Evolutionary conservation across 1,140 invertebrate species (phyloP).

Genomic region (Monochamus saltuarius): DNA sequence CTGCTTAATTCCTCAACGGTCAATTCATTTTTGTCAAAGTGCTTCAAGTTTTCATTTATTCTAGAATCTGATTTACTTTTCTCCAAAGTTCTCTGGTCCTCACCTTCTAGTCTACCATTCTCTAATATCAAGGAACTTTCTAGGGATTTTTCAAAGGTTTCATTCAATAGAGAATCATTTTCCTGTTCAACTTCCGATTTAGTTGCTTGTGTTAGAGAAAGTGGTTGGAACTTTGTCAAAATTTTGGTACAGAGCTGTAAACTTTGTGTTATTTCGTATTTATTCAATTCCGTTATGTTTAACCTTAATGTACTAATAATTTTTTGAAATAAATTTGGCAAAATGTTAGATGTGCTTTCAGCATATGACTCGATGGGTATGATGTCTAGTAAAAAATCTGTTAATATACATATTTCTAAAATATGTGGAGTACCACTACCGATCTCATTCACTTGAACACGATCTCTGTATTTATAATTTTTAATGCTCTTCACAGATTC

Average conservation of each 20-base stretch:
- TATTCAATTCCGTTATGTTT: slow-evolving; percentile 60
- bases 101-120: slow-evolving; percentile 13
- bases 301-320: slow-evolving; percentile 64
- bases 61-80: slow-evolving; percentile 69
- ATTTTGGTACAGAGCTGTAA: slow-evolving; percentile 75
- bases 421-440: slow-evolving; percentile 63
- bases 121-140: slow-evolving; percentile 13
- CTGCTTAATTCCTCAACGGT: slow-evolving; percentile 42
- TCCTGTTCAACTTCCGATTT: slow-evolving; percentile 17
- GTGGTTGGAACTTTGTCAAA: slow-evolving; percentile 73
- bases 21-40: slow-evolving; percentile 50
- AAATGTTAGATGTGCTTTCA: slow-evolving; percentile 77
- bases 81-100: slow-evolving; percentile 51
- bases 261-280: slow-evolving; percentile 64
- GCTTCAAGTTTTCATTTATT: slow-evolving; percentile 60
- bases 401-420: slow-evolving; percentile 69
- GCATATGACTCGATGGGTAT: slow-evolving; percentile 78
- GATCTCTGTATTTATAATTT: slow-evolving; percentile 37
- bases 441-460: slow-evolving; percentile 56
- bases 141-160: slow-evolving; percentile 4
- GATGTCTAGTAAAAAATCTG: slow-evolving; percentile 77
- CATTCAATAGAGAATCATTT: not conserved
- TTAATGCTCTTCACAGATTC: slow-evolving; percentile 53
- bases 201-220: slow-evolving; percentile 34
- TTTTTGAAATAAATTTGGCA: slow-evolving; percentile 71